Conservation (phyloP, 2,888 invertebrate genomes). For the Spialia ferax region DNA sequence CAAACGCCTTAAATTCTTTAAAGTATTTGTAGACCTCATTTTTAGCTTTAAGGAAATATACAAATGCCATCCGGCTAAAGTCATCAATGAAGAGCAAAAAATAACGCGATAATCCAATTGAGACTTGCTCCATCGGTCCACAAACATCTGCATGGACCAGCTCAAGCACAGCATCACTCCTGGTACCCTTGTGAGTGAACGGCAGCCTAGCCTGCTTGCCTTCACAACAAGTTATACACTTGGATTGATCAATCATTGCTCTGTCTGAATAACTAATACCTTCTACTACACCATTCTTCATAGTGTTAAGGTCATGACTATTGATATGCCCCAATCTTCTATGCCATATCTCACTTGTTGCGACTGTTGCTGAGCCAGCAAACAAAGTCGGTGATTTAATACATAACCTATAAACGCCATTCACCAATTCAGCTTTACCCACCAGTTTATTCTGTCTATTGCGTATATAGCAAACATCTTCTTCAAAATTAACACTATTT, state of each 20-base stretch:
- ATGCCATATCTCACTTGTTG: neutral
- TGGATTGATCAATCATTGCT: too few relatives aligned
- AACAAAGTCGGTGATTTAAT: neutral
- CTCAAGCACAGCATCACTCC: neutral
- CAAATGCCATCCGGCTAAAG: slow-evolving; percentile 38
- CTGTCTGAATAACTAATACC: neutral
- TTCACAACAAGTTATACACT: neutral
- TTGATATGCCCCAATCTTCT: slow-evolving; percentile 6
- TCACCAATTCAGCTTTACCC: neutral
- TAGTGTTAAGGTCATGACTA: neutral
- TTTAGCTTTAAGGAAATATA: slow-evolving; percentile 38
- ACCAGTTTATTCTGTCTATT: neutral
- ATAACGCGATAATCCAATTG: slow-evolving; percentile 22
- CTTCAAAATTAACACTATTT: too few relatives aligned
- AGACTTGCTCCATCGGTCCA: too few relatives aligned
- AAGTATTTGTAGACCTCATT: slow-evolving; percentile 14
- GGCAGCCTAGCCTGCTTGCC: too few relatives aligned
- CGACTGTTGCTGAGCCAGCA: neutral
- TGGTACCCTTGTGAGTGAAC: neutral
- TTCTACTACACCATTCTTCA: neutral
- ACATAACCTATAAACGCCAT: neutral
- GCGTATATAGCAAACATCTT: neutral
- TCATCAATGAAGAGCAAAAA: slow-evolving; percentile 44
- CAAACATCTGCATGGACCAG: slow-evolving; percentile 39
- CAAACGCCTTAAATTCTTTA: slow-evolving; percentile 2